Conservation (phyloP, 1,140 invertebrate species). For the Cecropterus lyciades region DNA sequence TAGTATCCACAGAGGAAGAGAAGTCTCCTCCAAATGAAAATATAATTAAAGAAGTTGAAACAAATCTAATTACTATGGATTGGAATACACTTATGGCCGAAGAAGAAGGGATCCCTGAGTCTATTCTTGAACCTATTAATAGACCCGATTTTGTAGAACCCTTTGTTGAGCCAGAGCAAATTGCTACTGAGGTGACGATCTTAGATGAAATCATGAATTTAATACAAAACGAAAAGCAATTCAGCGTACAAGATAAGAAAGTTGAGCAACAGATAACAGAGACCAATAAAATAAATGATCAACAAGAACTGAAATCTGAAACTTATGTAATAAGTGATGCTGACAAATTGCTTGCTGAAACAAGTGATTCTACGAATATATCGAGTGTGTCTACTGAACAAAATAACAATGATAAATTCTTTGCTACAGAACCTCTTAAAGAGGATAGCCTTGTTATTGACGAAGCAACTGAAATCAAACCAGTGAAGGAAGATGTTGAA, state of each 20-base stretch:
- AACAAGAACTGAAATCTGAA: background rate
- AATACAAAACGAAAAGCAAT: constrained; percentile 34
- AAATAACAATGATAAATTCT: constrained; percentile 75
- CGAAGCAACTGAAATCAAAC: constrained; percentile 59
- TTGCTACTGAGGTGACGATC: constrained; percentile 67
- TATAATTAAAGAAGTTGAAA: constrained; percentile 5
- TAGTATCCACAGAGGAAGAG: background rate
- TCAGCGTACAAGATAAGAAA: background rate
- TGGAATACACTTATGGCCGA: constrained; percentile 76
- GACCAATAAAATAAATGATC: too few relatives aligned
- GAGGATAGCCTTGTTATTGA: constrained; percentile 58
- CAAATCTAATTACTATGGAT: constrained; percentile 58
- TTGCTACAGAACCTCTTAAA: constrained; percentile 51
- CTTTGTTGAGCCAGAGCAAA: constrained; percentile 40
- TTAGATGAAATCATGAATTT: constrained; percentile 50
- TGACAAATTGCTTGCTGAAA: constrained; percentile 1
- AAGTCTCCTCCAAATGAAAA: background rate
- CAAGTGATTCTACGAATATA: constrained; percentile 2
- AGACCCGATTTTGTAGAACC: constrained; percentile 38
- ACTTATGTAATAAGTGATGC: background rate
- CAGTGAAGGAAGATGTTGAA: constrained; percentile 65
- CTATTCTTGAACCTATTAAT: constrained; percentile 46
- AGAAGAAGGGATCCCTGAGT: constrained; percentile 59
- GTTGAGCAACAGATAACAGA: background rate
- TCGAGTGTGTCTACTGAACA: constrained; percentile 52